Evolutionary conservation across 2,888 invertebrate species (phyloP).

Genomic region (Drosophila sordidula): DNA sequence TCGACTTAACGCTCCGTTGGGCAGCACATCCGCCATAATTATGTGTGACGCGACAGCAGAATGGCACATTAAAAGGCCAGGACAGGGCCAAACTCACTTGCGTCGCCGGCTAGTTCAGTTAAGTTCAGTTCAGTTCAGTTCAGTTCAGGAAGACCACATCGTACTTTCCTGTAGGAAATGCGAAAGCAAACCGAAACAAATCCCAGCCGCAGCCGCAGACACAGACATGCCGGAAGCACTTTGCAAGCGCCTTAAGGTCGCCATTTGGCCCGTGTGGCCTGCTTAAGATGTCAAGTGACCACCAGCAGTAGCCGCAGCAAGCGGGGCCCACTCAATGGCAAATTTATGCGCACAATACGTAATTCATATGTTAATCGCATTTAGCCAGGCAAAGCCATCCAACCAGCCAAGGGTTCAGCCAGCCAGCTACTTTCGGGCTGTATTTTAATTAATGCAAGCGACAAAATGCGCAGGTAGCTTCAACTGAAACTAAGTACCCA

Average conservation of each 20-base stretch:
- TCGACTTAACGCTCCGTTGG: slow-evolving; percentile 80
- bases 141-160: slow-evolving; percentile 38
- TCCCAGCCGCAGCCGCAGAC: slow-evolving; percentile 24
- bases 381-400: slow-evolving; percentile 18
- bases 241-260: slow-evolving; percentile 71
- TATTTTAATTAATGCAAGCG: slow-evolving; percentile 72
- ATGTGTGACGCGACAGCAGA: slow-evolving; percentile 75
- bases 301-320: slow-evolving; percentile 4
- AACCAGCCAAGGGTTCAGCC: slow-evolving; percentile 11
- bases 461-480: slow-evolving; percentile 62
- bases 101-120: slow-evolving; percentile 28
- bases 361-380: slow-evolving; percentile 79
- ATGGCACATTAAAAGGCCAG: slow-evolving; percentile 70
- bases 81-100: slow-evolving; percentile 9
- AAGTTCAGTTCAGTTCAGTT: slow-evolving; percentile 13
- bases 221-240: slow-evolving; percentile 61
- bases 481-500: slow-evolving; percentile 15
- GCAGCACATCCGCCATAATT: slow-evolving; percentile 81
- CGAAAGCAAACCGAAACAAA: slow-evolving; percentile 28
- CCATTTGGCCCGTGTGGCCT: slow-evolving; percentile 40
- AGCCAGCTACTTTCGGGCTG: slow-evolving; percentile 30
- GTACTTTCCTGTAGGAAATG: slow-evolving; percentile 50
- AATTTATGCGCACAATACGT: slow-evolving; percentile 79
- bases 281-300: slow-evolving; percentile 78
- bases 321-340: slow-evolving; percentile 60